Conservation (phyloP, 1,140 invertebrate species). For the Drosophila nigrodunni region DNA sequence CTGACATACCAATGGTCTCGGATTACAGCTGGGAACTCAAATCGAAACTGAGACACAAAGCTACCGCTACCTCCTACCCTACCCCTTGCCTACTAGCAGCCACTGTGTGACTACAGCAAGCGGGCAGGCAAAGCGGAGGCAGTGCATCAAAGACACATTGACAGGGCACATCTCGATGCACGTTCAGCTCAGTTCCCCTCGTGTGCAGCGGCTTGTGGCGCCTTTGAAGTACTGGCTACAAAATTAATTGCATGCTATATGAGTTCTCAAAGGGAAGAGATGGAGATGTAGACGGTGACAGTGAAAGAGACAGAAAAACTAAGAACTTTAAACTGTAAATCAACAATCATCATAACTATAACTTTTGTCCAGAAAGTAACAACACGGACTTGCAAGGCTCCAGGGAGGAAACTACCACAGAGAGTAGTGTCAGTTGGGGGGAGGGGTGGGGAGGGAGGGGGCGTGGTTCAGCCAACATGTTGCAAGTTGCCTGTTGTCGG, state of each 20-base stretch:
- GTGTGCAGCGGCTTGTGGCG: conserved; percentile 64
- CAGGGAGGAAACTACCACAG: background rate
- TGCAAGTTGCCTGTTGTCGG: conserved; percentile 37
- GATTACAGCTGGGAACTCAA: conserved; percentile 70
- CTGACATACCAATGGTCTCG: conserved; percentile 73
- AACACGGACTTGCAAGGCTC: conserved; percentile 8
- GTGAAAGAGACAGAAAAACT: conserved; percentile 35
- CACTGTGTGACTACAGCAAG: conserved; percentile 48
- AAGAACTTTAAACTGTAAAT: conserved; percentile 68
- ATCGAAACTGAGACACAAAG: conserved; percentile 30
- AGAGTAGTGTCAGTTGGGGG: too few species aligned
- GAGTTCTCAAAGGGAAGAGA: conserved; percentile 55
- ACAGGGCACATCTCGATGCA: conserved; percentile 16
- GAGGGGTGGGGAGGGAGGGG: background rate
- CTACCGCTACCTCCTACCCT: background rate
- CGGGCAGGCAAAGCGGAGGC: conserved; percentile 1
- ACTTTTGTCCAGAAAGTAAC: conserved; percentile 48
- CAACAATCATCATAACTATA: conserved; percentile 83
- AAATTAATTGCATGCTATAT: conserved; percentile 78
- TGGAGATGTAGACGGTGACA: background rate
- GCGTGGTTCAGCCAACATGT: conserved; percentile 67
- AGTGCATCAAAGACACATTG: conserved; percentile 73
- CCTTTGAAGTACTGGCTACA: conserved; percentile 71
- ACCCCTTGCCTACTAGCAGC: conserved; percentile 50
- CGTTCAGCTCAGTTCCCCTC: background rate